A percentile compares a stretch with the other conserved stretches of the same genome.
These are phyloP conservation scores for Tiliacea aurago DNA, from an alignment of 2,888 invertebrate species.

Conservation along the genomic window DNA sequence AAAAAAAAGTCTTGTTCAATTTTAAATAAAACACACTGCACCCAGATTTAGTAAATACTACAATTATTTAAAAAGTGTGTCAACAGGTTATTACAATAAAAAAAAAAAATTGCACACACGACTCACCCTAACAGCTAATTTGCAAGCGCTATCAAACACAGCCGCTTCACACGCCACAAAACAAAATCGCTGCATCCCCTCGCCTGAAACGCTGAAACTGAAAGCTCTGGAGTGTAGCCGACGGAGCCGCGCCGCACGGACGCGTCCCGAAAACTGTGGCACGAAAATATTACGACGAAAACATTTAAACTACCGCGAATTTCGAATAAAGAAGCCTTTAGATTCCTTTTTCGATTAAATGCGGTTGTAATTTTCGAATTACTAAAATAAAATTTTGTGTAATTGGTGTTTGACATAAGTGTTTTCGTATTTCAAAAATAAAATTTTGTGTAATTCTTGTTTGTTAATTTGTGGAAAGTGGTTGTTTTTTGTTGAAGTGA, in stretches of 20 bases:
- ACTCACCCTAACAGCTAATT: slow-evolving; percentile 32
- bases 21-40: background rate
- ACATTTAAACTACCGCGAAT: slow-evolving; percentile 52
- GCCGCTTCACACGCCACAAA: slow-evolving; percentile 56
- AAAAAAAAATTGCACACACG: too few species aligned
- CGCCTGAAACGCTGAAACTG: slow-evolving; percentile 60
- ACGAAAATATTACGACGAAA: slow-evolving; percentile 44
- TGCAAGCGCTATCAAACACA: slow-evolving; percentile 36
- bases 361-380: background rate
- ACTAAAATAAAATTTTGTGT: slow-evolving; percentile 4
- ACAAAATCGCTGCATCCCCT: slow-evolving; percentile 55
- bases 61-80: background rate
- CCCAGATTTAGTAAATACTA: background rate
- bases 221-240: slow-evolving; percentile 71
- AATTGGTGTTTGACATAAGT: slow-evolving; percentile 28
- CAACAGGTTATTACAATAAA: slow-evolving; percentile 19
- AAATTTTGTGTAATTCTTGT: slow-evolving; percentile 11
- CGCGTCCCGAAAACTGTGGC: slow-evolving; percentile 60
- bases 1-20: too few species aligned
- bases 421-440: slow-evolving; percentile 11
- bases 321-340: slow-evolving; percentile 9
- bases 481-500: slow-evolving; percentile 38
- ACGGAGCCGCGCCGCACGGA: slow-evolving; percentile 69
- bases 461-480: slow-evolving; percentile 45
- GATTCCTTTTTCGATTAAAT: slow-evolving; percentile 16